Percentiles rank a stretch among this genome's conserved stretches.
Evolutionary conservation across 1,140 invertebrate genomes (phyloP).

Genomic region (Oedothorax gibbosus): DNA sequence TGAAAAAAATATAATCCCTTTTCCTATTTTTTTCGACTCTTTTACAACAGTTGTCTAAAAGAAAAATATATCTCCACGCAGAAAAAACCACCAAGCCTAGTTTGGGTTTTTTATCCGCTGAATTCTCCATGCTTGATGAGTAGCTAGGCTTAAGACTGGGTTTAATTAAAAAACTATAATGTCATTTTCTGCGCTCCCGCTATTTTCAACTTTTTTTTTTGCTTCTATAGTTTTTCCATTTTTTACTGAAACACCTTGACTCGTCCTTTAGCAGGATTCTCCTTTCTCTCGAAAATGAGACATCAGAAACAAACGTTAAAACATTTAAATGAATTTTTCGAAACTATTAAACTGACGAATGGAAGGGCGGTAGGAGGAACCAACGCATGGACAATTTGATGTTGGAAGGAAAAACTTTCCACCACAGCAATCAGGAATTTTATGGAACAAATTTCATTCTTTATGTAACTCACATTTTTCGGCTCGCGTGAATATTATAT

Average conservation of each 20-base stretch:
- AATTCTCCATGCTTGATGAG: constrained; percentile 49
- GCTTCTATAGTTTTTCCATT: neutral
- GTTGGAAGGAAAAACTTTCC: constrained; percentile 43
- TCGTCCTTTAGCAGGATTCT: constrained; percentile 13
- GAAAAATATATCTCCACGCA: constrained; percentile 40
- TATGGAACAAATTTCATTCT: constrained; percentile 28
- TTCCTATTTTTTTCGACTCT: constrained; percentile 39
- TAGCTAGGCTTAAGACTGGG: constrained; percentile 49
- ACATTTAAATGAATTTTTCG: constrained; percentile 58
- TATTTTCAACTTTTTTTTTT: constrained; percentile 39
- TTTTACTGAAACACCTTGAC: constrained; percentile 44
- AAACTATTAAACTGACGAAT: constrained; percentile 53
- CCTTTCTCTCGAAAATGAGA: constrained; percentile 44
- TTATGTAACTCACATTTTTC: constrained; percentile 33
- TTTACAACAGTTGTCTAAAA: constrained; percentile 52
- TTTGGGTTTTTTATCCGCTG: constrained; percentile 19
- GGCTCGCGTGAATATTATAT: constrained; percentile 32
- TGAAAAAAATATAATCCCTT: constrained; percentile 52
- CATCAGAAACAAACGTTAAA: constrained; percentile 61
- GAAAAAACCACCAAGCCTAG: constrained; percentile 24
- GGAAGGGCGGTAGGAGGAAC: constrained; percentile 23
- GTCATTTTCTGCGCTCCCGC: constrained; percentile 33
- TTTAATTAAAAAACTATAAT: constrained; percentile 61
- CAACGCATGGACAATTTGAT: constrained; percentile 15
- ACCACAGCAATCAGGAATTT: constrained; percentile 35